These are phyloP conservation scores for Nipponia nippon DNA, from an alignment of 2,113 vertebrate species.

Conservation along the genomic window DNA sequence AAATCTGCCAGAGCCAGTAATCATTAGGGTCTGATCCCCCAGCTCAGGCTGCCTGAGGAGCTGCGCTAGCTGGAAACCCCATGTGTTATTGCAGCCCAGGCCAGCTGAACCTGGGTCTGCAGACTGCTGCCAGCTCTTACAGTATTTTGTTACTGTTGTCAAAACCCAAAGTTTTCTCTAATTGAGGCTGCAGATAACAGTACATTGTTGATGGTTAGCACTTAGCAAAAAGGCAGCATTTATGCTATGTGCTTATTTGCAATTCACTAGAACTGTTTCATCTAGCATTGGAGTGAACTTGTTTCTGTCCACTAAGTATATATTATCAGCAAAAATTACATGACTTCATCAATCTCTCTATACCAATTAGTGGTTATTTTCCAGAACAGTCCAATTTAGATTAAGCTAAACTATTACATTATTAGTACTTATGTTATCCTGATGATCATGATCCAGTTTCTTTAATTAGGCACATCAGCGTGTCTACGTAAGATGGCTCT, in stretches of 20 bases:
- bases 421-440: slow-evolving; percentile 2
- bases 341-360: neutral
- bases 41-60: neutral
- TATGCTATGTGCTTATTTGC: neutral
- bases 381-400: slow-evolving; percentile 26
- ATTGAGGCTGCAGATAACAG: neutral
- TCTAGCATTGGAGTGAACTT: neutral
- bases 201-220: neutral
- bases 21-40: too few relatives aligned
- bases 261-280: neutral
- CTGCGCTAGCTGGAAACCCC: neutral
- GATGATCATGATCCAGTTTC: neutral
- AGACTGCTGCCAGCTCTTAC: neutral
- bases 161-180: neutral
- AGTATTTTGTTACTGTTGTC: neutral
- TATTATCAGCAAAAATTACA: neutral
- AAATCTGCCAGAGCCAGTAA: neutral
- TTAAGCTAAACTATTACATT: neutral
- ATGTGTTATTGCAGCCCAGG: rapidly evolving
- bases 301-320: neutral
- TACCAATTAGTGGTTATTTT: slow-evolving; percentile 21
- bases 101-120: neutral
- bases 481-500: neutral
- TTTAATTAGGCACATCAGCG: neutral
- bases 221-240: neutral